Percentiles rank a stretch among this genome's conserved stretches.
Conservation (phyloP, 2,888 invertebrate species). For the Protonemura montana region DNA sequence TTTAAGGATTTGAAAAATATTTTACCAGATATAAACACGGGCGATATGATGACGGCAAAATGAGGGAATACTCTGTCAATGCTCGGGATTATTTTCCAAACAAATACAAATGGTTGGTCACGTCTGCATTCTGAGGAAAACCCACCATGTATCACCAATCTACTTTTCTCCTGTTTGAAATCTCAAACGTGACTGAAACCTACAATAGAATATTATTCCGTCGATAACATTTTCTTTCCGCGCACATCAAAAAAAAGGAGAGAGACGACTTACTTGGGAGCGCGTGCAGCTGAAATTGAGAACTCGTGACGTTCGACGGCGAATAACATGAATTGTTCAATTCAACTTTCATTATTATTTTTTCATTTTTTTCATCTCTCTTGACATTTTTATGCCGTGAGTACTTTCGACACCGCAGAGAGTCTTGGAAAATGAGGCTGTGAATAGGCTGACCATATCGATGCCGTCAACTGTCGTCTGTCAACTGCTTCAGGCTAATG, state of each 20-base stretch:
- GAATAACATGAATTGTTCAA: not conserved
- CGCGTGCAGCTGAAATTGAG: not conserved
- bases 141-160: not conserved
- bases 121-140: not conserved
- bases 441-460: no score
- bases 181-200: not conserved
- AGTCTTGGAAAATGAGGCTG: not conserved
- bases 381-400: not conserved
- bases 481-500: no score
- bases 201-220: not conserved
- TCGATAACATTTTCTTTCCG: not conserved
- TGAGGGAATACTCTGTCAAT: not conserved
- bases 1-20: no score
- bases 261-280: not conserved
- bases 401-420: not conserved
- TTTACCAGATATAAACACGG: not conserved
- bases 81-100: not conserved
- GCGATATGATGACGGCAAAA: not conserved
- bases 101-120: not conserved
- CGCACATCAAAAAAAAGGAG: not conserved
- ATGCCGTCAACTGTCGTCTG: no score
- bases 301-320: not conserved
- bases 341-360: not conserved
- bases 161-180: not conserved
- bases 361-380: slow-evolving; percentile 1